Evolutionary conservation across 2,888 invertebrate genomes (phyloP).

Genomic region (Thymelicus sylvestris): DNA sequence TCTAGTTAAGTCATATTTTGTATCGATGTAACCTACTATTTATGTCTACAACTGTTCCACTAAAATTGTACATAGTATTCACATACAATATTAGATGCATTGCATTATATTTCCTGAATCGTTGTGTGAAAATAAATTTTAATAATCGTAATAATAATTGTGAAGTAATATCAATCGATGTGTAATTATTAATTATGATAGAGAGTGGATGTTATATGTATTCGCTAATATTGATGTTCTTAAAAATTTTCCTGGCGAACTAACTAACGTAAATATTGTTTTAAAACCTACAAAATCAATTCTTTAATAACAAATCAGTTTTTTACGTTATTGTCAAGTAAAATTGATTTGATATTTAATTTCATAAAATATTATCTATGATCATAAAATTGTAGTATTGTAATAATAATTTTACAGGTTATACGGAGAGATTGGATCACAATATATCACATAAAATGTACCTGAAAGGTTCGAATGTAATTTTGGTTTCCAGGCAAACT

Average conservation of each 20-base stretch:
- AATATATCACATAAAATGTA: no score
- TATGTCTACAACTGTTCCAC: conserved; percentile 52
- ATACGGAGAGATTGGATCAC: no score
- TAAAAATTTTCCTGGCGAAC: background rate
- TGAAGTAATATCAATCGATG: conserved; percentile 22
- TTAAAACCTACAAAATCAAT: background rate
- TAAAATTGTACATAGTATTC: conserved; percentile 39
- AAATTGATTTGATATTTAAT: no score
- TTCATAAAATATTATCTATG: no score
- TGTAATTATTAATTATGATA: conserved; percentile 2
- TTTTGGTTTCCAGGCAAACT: no score
- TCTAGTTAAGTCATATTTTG: conserved; percentile 38
- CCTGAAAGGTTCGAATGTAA: no score
- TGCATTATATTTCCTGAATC: conserved; percentile 40
- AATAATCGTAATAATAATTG: conserved; percentile 16
- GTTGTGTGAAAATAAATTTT: conserved; percentile 37
- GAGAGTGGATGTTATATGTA: conserved; percentile 1
- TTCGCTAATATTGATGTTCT: background rate
- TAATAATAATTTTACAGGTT: no score
- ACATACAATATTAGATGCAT: conserved; percentile 29
- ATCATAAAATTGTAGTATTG: no score
- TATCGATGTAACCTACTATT: conserved; percentile 49
- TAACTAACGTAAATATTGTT: background rate
- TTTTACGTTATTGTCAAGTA: no score
- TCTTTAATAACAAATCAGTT: no score